Base-by-base conservation (phyloP, 2,888 invertebrate species). In the Tuberolachnus salignus region DNA sequence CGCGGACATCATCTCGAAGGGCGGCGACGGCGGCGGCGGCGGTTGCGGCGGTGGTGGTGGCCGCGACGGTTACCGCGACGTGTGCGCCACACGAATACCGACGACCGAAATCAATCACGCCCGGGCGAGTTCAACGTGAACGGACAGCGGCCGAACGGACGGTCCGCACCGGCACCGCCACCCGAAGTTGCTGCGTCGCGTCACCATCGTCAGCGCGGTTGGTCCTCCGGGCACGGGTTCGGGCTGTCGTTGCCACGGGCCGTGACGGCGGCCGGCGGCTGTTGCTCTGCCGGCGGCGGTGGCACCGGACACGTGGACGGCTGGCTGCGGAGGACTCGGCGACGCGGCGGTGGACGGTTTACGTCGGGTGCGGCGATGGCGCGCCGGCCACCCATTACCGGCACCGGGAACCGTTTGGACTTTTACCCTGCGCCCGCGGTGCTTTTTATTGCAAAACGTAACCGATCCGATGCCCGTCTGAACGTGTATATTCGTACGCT, bases 331-430 rank as follows among this genome's bases (percentile, higher is more conserved):
- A 19, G 64, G 46, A 59, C 57, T 14, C 4, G 26, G 4, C 26
- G 67, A 6, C 46, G 49, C 26, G 67, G 6, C 26, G 49, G 42
- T 49, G 26, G 49, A 61, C 59, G 59, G 71, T 49, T n/a, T 46
- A 26, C 71, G n/a, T 46, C 21, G 19, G 23, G 44, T 42, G 23
- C 57, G 55, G 26, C n/a, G 26, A 55, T 11, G 59, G 26, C 19
- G 42, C 42, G 55, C 55, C 69, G 69, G 21, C 55, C 55, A 55
- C 70, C 61, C 73, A 72, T 61, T 26, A 73, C 73, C 61, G 61
- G 61, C 34, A 51, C 73, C 34, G 63, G 51, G 34, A n/a, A 16
- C 42, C 46, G 23, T n/a, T 14, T 19, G 34, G 34, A 34, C 34
- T 34, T 6, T 34, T 34, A n/a, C 23, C 1, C 55, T 4, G n/a